phyloP scores from a whole-genome alignment of 2,113 vertebrate species.

The Hippocampus mohnikei region DNA sequence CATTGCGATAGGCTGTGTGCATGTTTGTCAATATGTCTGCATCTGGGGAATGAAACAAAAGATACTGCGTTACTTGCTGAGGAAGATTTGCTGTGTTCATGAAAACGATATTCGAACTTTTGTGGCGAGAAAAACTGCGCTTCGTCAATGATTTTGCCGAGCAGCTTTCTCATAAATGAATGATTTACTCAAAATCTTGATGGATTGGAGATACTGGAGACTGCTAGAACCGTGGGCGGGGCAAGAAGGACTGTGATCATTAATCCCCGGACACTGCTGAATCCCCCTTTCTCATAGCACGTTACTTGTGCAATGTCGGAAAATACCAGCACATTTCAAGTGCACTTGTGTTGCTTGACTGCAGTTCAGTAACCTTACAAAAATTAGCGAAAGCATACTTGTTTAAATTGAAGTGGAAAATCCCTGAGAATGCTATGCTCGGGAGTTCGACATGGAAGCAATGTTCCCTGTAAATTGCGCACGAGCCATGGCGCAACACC shows the following conservation, averaged over 20 bases:
- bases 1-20: constrained; percentile 22
- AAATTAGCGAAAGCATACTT: neutral
- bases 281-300: neutral
- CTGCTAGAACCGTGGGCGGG: neutral
- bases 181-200: constrained; percentile 19
- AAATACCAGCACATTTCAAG: neutral
- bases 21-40: constrained; percentile 35
- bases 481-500: too few relatives aligned
- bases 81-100: constrained; percentile 6
- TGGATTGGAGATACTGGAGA: constrained; percentile 20
- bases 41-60: constrained; percentile 6
- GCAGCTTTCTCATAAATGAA: constrained; percentile 10
- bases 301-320: neutral
- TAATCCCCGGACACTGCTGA: neutral
- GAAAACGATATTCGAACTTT: constrained; percentile 8
- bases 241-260: neutral
- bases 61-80: constrained; percentile 19
- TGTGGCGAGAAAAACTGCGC: neutral
- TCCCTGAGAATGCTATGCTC: neutral
- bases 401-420: neutral
- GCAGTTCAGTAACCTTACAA: neutral
- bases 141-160: constrained; percentile 21
- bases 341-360: neutral
- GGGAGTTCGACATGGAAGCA: neutral
- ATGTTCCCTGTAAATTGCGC: too few relatives aligned